Conservation (phyloP, 2,888 invertebrate genomes). For the Orchesellides sinensis region DNA sequence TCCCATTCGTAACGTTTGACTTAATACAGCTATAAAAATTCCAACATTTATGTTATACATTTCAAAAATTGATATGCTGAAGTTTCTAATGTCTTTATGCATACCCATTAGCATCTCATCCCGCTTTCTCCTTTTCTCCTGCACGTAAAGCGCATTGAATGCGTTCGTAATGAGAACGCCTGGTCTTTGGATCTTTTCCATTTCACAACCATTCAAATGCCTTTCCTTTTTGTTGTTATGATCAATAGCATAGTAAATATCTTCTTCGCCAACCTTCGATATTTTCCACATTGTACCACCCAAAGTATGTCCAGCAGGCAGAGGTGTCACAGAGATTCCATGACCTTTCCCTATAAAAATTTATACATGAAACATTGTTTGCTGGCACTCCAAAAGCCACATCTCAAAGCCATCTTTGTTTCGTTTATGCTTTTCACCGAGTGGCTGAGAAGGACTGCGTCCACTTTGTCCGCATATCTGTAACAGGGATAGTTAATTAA, state of each 20-base stretch:
- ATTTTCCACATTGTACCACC: constrained; percentile 82
- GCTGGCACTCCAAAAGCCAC: constrained; percentile 80
- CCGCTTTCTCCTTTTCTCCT: constrained; percentile 78
- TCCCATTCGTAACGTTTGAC: constrained; percentile 79
- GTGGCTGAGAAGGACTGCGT: constrained; percentile 80
- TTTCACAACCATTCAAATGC: constrained; percentile 79
- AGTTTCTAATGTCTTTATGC: too few relatives aligned
- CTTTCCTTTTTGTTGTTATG: constrained; percentile 82
- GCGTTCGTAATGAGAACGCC: constrained; percentile 81
- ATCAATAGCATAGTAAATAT: constrained; percentile 81
- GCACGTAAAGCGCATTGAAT: constrained; percentile 79
- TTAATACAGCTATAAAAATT: constrained; percentile 77
- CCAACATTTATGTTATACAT: not conserved
- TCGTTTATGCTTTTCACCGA: too few relatives aligned
- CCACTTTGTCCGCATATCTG: constrained; percentile 77
- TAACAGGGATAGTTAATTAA: too few relatives aligned
- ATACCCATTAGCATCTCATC: constrained; percentile 80
- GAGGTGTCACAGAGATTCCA: constrained; percentile 80
- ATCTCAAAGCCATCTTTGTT: constrained; percentile 81
- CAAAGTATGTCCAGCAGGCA: constrained; percentile 81
- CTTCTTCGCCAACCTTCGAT: constrained; percentile 81
- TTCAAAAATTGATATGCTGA: too few relatives aligned
- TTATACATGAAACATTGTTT: not conserved
- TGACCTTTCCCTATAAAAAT: constrained; percentile 79
- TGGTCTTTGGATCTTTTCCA: constrained; percentile 79